Conservation (phyloP, 2,888 invertebrate genomes). For the Andricus curvator region DNA sequence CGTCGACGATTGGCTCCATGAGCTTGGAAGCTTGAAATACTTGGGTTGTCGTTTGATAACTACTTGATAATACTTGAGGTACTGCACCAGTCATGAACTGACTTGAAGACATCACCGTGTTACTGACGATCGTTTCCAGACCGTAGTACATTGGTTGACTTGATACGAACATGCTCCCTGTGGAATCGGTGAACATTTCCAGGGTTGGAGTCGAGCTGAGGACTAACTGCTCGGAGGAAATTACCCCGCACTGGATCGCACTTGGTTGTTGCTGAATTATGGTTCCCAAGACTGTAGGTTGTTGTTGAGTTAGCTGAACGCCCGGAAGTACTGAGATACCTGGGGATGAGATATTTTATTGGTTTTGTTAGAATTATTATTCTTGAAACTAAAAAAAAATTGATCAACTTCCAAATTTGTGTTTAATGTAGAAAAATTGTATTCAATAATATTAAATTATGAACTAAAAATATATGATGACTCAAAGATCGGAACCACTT, state of each 20-base stretch:
- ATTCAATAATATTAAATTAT: neutral
- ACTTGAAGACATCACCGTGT: slow-evolving; percentile 93
- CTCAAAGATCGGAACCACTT: neutral
- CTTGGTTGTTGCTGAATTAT: slow-evolving; percentile 80
- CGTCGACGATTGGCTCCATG: slow-evolving; percentile 89
- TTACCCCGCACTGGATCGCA: slow-evolving; percentile 79
- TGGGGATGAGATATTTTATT: neutral
- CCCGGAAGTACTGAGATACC: slow-evolving; percentile 72
- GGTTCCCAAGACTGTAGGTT: slow-evolving; percentile 73
- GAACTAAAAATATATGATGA: neutral
- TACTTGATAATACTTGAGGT: slow-evolving; percentile 89
- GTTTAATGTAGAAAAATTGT: neutral
- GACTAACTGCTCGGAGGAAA: slow-evolving; percentile 82
- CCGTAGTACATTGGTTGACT: slow-evolving; percentile 91
- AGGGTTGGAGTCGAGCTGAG: slow-evolving; percentile 83
- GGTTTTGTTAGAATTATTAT: neutral
- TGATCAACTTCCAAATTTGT: neutral
- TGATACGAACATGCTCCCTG: slow-evolving; percentile 78
- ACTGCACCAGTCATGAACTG: slow-evolving; percentile 90
- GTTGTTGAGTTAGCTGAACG: slow-evolving; percentile 72
- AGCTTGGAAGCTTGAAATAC: slow-evolving; percentile 90
- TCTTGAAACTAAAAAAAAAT: neutral
- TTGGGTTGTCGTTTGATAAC: slow-evolving; percentile 91
- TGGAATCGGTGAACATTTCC: slow-evolving; percentile 82
- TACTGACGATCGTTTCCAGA: slow-evolving; percentile 91